These are phyloP conservation scores for Chloroclysta siterata DNA, from an alignment of 2,888 invertebrate species.

Conservation along the genomic window DNA sequence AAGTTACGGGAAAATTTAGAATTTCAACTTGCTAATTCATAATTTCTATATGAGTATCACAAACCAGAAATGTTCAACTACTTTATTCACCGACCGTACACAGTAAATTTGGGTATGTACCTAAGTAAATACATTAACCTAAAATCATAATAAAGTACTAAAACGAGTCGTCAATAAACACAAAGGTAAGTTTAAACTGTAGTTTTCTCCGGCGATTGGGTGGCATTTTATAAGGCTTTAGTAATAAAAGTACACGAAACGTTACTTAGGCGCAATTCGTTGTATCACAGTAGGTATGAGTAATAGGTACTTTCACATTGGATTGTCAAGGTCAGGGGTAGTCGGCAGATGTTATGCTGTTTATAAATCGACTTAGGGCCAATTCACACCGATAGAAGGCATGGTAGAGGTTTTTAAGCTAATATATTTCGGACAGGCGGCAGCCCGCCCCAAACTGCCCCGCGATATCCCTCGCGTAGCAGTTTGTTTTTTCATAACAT, in stretches of 20 bases:
- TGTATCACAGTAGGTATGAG: slow-evolving; percentile 26
- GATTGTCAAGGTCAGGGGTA: slow-evolving; percentile 46
- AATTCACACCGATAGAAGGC: background rate
- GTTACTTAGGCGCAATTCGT: slow-evolving; percentile 53
- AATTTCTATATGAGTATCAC: no score
- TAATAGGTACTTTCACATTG: slow-evolving; percentile 49
- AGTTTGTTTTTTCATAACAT: no score
- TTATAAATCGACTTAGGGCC: background rate
- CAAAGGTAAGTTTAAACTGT: slow-evolving; percentile 1
- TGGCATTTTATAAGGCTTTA: slow-evolving; percentile 47
- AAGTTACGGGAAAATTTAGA: no score
- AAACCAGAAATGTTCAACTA: no score
- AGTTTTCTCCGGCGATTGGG: slow-evolving; percentile 30
- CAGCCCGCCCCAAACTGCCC: no score
- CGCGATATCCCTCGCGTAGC: no score
- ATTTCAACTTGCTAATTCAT: no score
- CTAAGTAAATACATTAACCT: background rate
- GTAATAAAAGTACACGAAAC: slow-evolving; percentile 56
- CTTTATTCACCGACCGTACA: no score
- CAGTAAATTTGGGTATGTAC: no score
- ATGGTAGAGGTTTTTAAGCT: no score
- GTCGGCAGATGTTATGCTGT: background rate
- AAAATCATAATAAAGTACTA: slow-evolving; percentile 1
- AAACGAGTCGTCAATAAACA: background rate
- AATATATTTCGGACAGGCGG: no score